These are phyloP conservation scores for Lordiphosa andalusiaca DNA, from an alignment of 2,888 invertebrate genomes.

Conservation along the genomic window DNA sequence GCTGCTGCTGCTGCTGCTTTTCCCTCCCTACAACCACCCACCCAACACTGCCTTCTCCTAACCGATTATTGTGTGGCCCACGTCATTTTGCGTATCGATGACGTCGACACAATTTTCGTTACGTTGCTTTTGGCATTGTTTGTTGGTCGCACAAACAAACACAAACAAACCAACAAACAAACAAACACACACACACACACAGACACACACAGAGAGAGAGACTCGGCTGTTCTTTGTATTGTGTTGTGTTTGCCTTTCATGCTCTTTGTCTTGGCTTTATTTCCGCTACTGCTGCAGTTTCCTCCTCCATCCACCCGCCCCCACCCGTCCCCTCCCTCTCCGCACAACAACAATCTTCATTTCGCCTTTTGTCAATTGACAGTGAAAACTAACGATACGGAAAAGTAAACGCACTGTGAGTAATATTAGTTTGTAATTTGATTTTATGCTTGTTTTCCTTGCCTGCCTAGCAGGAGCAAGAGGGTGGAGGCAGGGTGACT, in stretches of 20 bases:
- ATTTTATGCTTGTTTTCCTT: constrained; percentile 55
- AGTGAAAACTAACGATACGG: constrained; percentile 78
- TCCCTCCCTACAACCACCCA: too few species aligned
- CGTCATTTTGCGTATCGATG: constrained; percentile 69
- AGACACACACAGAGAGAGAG: constrained; percentile 16
- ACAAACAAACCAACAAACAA: not conserved
- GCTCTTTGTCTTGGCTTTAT: constrained; percentile 53
- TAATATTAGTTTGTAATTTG: constrained; percentile 76
- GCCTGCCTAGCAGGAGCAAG: not conserved
- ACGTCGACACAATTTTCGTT: constrained; percentile 60
- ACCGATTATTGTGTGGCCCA: constrained; percentile 12
- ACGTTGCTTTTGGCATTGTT: constrained; percentile 43
- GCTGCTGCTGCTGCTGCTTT: too few species aligned
- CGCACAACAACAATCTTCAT: constrained; percentile 11
- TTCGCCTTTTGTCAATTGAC: constrained; percentile 68
- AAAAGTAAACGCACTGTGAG: constrained; percentile 76
- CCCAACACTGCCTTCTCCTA: too few species aligned
- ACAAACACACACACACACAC: not conserved
- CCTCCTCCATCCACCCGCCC: not conserved
- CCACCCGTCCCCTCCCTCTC: not conserved
- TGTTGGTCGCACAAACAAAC: constrained; percentile 13
- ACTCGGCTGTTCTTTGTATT: constrained; percentile 23
- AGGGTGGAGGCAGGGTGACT: not conserved
- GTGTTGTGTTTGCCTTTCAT: constrained; percentile 16
- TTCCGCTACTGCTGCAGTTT: constrained; percentile 61